Percentiles rank a stretch among this genome's conserved stretches.
Conservation (phyloP, 2,888 invertebrate genomes). For the Philereme vetulata region DNA sequence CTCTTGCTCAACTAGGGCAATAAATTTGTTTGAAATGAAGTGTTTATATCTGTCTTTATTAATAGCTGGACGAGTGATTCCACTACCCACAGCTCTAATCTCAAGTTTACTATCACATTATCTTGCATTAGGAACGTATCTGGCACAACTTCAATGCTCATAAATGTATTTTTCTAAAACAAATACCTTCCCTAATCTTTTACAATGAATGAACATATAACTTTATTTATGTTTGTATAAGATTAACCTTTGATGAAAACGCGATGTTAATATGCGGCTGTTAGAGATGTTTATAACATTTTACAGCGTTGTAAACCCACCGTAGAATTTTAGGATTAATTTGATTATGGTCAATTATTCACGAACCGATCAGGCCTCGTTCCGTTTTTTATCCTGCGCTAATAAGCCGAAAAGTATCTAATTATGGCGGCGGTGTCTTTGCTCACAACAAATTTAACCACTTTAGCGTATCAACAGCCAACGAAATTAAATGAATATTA, state of each 20-base stretch:
- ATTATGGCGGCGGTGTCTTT: slow-evolving; percentile 81
- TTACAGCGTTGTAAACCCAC: slow-evolving; percentile 82
- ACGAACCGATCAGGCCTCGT: slow-evolving; percentile 75
- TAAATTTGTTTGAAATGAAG: slow-evolving; percentile 39
- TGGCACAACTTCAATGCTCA: slow-evolving; percentile 35
- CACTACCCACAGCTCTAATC: slow-evolving; percentile 38
- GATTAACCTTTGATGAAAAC: slow-evolving; percentile 51
- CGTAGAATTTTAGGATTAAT: slow-evolving; percentile 83
- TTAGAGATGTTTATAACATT: slow-evolving; percentile 80
- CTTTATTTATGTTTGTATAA: slow-evolving; percentile 39
- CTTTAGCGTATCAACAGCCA: slow-evolving; percentile 78
- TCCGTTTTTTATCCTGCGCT: slow-evolving; percentile 74
- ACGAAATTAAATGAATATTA: slow-evolving; percentile 78
- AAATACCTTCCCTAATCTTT: slow-evolving; percentile 38
- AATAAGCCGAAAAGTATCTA: slow-evolving; percentile 82
- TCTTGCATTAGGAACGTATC: slow-evolving; percentile 33
- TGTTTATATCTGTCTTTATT: slow-evolving; percentile 48
- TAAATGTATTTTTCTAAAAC: slow-evolving; percentile 42
- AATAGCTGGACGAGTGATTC: slow-evolving; percentile 44
- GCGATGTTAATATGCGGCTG: slow-evolving; percentile 70
- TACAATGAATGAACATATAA: slow-evolving; percentile 38
- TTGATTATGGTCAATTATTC: slow-evolving; percentile 84
- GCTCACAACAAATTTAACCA: slow-evolving; percentile 81
- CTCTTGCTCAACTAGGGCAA: slow-evolving; percentile 39
- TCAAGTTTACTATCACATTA: slow-evolving; percentile 41